Evolutionary conservation across 2,888 invertebrate species (phyloP), one percentile per base, ranked within the genome.

Genomic region (Ypsolopha sequella): DNA sequence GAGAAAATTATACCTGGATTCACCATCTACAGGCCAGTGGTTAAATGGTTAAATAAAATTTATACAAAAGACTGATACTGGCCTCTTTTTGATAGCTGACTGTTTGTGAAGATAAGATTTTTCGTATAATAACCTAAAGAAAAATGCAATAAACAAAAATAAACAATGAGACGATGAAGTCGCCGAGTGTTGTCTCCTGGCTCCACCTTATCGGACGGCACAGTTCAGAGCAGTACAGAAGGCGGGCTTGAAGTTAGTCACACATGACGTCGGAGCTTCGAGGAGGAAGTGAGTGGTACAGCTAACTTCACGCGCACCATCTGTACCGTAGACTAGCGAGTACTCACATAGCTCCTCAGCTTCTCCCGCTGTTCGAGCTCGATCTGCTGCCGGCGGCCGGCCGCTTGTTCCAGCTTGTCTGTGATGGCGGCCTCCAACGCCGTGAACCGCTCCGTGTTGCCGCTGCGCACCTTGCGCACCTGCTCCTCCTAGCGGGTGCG

Each of bases 301-400:
- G 13, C 44, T 44, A 13, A 7, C 14, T n/a, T n/a, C 24, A 4
- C 2, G 24, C 24, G 24, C 24, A 4, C 24, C 24, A 3, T 24
- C 24, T 24, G 24, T 24, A 24, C 24, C 24, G 24, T 3, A 24
- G 24, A 24, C 2, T 4, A 9, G 33, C 44, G 51, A 7, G 63
- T 66, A 90, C 92, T 90, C 76, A 93, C 94, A 69, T 93, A 91
- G 76, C 89, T 92, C 70, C 92, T 91, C 60, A 94, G 88, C 69
- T 92, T 92, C 75, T 94, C 93, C 73, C 90, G 89, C 70, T 93
- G 92, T 70, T 93, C 93, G 61, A 91, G 90, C 71, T 95, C 93
- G 58, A 93, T 86, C 62, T 89, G 89, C 65, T 91, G 91, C 48
- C 94, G 91, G 66, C 95, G 91, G 66, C 89, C 90, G 63, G 92